Percentiles rank a stretch among this genome's conserved stretches.
phyloP scores from a whole-genome alignment of 2,113 vertebrate genomes.

The Phalacrocorax aristotelis region DNA sequence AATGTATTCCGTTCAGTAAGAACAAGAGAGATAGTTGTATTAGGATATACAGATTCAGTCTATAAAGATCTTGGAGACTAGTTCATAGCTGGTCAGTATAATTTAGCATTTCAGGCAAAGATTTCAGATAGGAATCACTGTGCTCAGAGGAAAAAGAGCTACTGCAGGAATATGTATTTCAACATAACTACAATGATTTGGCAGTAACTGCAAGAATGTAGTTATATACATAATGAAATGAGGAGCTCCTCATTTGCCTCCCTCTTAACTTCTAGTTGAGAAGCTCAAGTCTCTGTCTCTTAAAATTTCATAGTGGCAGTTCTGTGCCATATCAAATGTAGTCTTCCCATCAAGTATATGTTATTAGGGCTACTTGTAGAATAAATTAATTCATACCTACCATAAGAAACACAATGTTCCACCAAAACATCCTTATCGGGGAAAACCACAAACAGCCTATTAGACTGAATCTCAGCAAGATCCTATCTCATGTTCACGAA shows the following conservation, averaged over 20 bases:
- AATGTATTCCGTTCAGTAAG: not conserved
- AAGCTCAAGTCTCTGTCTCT: not conserved
- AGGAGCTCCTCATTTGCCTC: not conserved
- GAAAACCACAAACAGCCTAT: not conserved
- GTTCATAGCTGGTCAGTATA: not conserved
- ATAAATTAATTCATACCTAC: not conserved
- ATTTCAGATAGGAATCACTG: conserved; percentile 5
- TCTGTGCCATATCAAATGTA: not conserved
- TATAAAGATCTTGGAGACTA: not conserved
- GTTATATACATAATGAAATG: not conserved
- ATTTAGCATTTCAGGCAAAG: conserved; percentile 19
- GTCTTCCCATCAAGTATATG: not conserved
- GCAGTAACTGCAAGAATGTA: not conserved
- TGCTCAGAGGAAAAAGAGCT: not conserved
- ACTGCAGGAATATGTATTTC: not conserved
- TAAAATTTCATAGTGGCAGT: not conserved
- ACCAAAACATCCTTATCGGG: not conserved
- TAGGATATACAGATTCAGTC: not conserved
- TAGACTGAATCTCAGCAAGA: not conserved
- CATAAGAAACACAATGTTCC: not conserved
- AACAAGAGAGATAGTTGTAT: not conserved
- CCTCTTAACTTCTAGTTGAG: not conserved
- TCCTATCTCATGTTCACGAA: not conserved
- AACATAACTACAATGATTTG: not conserved
- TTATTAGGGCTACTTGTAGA: not conserved